Base-by-base conservation (phyloP, 2,797 vertebrate species). In the Peromyscus melanophrys region DNA sequence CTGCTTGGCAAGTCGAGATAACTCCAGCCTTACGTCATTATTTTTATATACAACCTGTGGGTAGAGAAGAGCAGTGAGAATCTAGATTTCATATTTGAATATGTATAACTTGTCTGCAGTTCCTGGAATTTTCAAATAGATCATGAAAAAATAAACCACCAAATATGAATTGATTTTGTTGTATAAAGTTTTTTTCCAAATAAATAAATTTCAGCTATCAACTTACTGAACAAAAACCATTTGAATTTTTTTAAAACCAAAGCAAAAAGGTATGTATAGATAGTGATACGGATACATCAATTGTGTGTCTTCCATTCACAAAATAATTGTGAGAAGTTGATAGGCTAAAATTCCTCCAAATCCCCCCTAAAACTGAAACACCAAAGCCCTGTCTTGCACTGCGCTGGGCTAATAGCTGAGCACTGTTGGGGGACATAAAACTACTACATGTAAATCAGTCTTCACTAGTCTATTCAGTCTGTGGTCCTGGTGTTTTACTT, bases 11-110 rank as follows among this genome's bases (percentile, higher is more conserved):
- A 99, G 98, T 92, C 99, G 99, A 97, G 99, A 99, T 95, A 99
- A 98, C 98, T 99, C 99, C 94, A 99, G 99, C 57, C 99, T 99
- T 95, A 99, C 99, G 25, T 99, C 99, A 0, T 99, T 99, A 98
- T 99, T 99, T 99, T 99, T 99, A 98, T 99, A 99, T 6, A 99
- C 99, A 97, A 99, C 99, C 99, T 99, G 98, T 93, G 98, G 97
- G 88, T 61, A 97, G 78, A 99, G 71, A 96, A 94, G 29, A 98
- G 80, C 76, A 37, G 82, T 98, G 43, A 98, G 87, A 95, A 93
- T 95, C 11, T 19, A 80, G n/a, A 65, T 10, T 46, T 21, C 1
- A 16, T 13, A 69, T 59, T 93, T 93, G 81, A 71, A 91, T 69
- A 71, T 52, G 67, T 87, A 37, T 10, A 93, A 93, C 23, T 84